Conservation (phyloP, 2,888 invertebrate genomes). For the Habroteleia sp. region DNA sequence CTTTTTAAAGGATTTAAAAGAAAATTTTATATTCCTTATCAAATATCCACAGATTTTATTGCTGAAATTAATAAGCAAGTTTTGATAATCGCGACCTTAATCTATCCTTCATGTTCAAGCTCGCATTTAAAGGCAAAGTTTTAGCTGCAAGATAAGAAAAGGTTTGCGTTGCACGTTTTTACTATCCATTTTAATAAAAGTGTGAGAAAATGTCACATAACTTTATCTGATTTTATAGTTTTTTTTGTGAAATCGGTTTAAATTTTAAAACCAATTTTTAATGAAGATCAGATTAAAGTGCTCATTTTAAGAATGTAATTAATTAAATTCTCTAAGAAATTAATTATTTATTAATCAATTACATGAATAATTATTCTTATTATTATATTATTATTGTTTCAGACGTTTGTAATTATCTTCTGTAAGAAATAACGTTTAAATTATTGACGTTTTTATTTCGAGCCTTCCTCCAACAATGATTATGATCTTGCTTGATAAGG, state of each 20-base stretch:
- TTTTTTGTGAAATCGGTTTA: not conserved
- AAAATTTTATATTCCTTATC: too few species aligned
- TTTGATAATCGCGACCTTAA: constrained; percentile 7
- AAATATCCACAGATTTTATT: too few species aligned
- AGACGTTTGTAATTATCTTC: too few species aligned
- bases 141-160: constrained; percentile 6
- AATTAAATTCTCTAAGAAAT: too few species aligned
- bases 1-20: too few species aligned
- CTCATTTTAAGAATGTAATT: too few species aligned
- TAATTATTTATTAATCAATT: too few species aligned
- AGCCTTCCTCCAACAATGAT: constrained; percentile 1
- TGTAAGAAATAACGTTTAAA: not conserved
- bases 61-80: not conserved
- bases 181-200: constrained; percentile 6
- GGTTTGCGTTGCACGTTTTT: constrained; percentile 13
- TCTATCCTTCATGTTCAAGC: constrained; percentile 7
- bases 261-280: not conserved
- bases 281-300: too few species aligned
- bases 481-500: not conserved
- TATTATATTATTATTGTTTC: too few species aligned
- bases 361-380: too few species aligned
- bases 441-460: not conserved
- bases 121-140: constrained; percentile 8
- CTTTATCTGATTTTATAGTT: constrained; percentile 2
- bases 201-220: constrained; percentile 11